A percentile compares a stretch with the other conserved stretches of the same genome.
Evolutionary conservation across 1,140 invertebrate species (phyloP).

Genomic region (Drosophila elegans): DNA sequence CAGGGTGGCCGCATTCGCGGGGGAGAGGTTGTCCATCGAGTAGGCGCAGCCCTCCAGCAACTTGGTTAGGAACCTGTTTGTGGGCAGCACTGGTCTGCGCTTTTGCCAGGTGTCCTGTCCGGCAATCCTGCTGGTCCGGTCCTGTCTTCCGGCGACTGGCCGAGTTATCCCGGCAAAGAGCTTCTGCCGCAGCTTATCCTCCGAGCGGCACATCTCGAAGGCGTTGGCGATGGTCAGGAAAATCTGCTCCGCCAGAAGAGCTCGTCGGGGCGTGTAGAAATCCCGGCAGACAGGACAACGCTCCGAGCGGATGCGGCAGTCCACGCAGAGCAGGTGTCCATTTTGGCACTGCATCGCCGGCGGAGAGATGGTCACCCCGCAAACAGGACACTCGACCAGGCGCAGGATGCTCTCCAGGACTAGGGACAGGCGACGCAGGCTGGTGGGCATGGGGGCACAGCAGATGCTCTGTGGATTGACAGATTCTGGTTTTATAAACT

Average conservation of each 20-base stretch:
- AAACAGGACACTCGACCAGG: constrained; percentile 88
- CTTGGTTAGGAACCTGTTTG: constrained; percentile 85
- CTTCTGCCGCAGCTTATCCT: constrained; percentile 71
- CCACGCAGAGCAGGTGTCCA: constrained; percentile 88
- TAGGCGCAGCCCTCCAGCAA: constrained; percentile 82
- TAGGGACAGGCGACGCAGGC: constrained; percentile 85
- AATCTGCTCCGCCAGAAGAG: constrained; percentile 81
- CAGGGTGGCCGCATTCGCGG: constrained; percentile 50
- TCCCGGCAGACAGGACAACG: constrained; percentile 88
- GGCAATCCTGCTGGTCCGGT: not conserved
- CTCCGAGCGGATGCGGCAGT: constrained; percentile 87
- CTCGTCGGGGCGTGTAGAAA: constrained; percentile 70
- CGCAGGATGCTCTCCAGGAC: constrained; percentile 85
- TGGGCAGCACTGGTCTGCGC: constrained; percentile 44
- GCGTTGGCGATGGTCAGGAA: constrained; percentile 85
- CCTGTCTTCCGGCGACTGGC: not conserved
- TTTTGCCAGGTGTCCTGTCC: constrained; percentile 63
- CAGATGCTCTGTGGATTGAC: constrained; percentile 79
- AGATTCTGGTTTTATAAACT: not conserved
- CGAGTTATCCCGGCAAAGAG: constrained; percentile 68
- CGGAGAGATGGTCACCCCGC: constrained; percentile 87
- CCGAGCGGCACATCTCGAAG: constrained; percentile 82
- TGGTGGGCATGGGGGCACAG: constrained; percentile 86
- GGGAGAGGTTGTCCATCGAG: constrained; percentile 83
- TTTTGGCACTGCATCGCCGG: constrained; percentile 89